These are phyloP conservation scores for Etheostoma cragini DNA, from an alignment of 2,113 vertebrate genomes.

Conservation along the genomic window DNA sequence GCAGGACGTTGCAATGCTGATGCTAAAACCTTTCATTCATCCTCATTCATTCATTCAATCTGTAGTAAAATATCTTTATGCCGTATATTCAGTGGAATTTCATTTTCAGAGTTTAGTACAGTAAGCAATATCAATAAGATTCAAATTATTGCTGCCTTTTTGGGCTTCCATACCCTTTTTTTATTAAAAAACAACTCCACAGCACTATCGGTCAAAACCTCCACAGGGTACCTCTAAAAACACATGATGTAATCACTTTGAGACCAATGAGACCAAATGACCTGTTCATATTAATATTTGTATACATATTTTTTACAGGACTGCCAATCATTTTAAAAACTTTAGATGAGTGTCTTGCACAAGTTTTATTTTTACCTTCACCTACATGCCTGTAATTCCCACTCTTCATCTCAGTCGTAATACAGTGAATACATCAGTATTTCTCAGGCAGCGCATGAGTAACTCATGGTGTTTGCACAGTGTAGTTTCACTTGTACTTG, in stretches of 20 bases:
- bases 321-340: background rate
- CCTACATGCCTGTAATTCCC: background rate
- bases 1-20: too few relatives aligned
- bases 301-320: background rate
- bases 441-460: conserved; percentile 18
- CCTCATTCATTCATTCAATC: too few relatives aligned
- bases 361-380: background rate
- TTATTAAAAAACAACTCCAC: too few relatives aligned
- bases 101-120: background rate
- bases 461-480: conserved; percentile 24
- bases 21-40: too few relatives aligned
- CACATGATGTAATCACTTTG: background rate
- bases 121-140: background rate
- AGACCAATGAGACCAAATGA: background rate
- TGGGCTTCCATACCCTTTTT: background rate
- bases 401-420: conserved; percentile 2
- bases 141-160: background rate
- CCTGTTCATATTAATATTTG: background rate
- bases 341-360: background rate
- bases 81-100: background rate
- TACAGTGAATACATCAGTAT: conserved; percentile 8
- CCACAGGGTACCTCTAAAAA: background rate
- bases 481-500: conserved; percentile 8
- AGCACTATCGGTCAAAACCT: background rate
- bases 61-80: background rate